Evolutionary conservation across 2,113 vertebrate genomes (phyloP).

Genomic region (Aythya baeri): DNA sequence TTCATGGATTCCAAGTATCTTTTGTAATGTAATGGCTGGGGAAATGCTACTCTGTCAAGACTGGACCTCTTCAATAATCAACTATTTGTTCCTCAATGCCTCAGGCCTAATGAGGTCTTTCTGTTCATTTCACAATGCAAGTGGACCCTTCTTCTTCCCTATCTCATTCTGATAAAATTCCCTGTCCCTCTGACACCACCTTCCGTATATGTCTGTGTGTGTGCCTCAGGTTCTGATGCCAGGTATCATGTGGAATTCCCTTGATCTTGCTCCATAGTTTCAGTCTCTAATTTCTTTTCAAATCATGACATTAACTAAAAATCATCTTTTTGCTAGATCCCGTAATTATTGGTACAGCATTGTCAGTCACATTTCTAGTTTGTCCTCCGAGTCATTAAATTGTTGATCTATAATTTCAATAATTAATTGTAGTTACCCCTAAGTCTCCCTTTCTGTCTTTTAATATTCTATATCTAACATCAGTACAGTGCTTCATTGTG

Average conservation of each 20-base stretch:
- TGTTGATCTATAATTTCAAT: not conserved
- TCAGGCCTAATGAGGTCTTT: not conserved
- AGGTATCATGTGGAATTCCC: not conserved
- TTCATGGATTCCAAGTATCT: not conserved
- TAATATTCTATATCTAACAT: not conserved
- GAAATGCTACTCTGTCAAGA: not conserved
- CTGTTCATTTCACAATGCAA: not conserved
- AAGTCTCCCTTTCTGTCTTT: not conserved
- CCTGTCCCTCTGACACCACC: rapidly evolving
- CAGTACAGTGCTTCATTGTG: not conserved
- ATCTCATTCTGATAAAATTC: not conserved
- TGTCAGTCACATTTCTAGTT: not conserved
- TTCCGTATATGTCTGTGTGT: not conserved
- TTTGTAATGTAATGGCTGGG: not conserved
- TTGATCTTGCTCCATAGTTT: not conserved
- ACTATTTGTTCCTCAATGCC: not conserved
- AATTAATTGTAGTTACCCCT: not conserved
- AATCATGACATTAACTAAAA: not conserved
- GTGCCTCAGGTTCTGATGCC: not conserved
- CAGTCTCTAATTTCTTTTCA: not conserved
- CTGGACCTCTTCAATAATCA: not conserved
- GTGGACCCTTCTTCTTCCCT: not conserved
- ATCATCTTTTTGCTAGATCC: not conserved
- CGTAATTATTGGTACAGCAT: not conserved
- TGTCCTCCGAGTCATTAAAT: not conserved